Percentiles rank a stretch among this genome's conserved stretches.
Evolutionary conservation across 2,113 vertebrate genomes (phyloP).

Genomic region (Alethe diademata): DNA sequence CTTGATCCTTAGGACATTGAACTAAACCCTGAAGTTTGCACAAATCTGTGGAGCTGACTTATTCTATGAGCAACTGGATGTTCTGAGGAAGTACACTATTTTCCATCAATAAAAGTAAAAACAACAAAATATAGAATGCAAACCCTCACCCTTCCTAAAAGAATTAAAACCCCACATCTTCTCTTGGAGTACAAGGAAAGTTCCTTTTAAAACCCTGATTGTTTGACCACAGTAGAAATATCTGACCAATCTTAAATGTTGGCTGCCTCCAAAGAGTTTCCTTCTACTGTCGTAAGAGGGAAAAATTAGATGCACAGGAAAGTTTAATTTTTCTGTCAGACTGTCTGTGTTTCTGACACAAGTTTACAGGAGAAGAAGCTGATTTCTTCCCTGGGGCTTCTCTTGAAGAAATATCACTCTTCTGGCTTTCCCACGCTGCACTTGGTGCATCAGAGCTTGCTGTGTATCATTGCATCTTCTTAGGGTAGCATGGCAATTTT

Average conservation of each 20-base stretch:
- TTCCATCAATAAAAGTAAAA: neutral
- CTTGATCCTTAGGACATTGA: neutral
- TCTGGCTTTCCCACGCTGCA: neutral
- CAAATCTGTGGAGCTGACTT: neutral
- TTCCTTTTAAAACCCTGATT: neutral
- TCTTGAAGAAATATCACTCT: neutral
- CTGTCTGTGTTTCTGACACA: neutral
- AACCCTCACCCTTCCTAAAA: neutral
- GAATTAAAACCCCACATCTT: neutral
- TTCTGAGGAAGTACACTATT: rapidly evolving
- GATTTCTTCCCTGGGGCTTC: neutral
- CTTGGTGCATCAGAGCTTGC: neutral
- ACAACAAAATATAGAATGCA: neutral
- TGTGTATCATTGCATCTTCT: neutral
- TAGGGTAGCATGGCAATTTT: neutral
- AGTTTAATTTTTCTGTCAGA: neutral
- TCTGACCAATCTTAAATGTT: neutral
- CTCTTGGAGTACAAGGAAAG: neutral
- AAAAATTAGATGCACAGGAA: neutral
- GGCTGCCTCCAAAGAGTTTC: neutral
- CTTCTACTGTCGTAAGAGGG: neutral
- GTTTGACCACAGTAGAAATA: neutral
- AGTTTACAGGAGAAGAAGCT: neutral
- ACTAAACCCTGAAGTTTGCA: neutral
- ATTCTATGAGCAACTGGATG: neutral